Base-by-base conservation (phyloP, 1,140 invertebrate species). In the Babylonia areolata region DNA sequence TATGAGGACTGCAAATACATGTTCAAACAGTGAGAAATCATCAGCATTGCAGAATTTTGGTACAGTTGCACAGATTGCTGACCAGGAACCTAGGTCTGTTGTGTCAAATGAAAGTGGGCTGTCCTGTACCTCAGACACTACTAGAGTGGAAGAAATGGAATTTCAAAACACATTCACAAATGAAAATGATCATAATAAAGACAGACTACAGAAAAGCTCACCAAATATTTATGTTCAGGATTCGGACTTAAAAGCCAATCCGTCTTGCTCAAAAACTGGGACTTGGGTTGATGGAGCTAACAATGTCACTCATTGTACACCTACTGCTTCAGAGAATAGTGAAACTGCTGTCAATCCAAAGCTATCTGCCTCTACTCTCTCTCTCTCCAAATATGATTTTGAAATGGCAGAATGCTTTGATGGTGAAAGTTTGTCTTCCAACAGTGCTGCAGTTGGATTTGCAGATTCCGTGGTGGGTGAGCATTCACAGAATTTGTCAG, bases 321-420 rank as follows among this genome's bases (percentile, higher is more conserved):
- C 28, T 64, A 64, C 58, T 28, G 28, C 58, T 64, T 64, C 58
- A 28, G 5, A 33, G 3, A 75, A 35, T 37, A 42, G 6, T 20
- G 39, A 35, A 80, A 54, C 46, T 31, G 46, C 40, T n/a, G 17
- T 54, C 9, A 33, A 42, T 12, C 78, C 78, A 51, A 80, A 40
- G 33, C 46, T 80, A 39, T 80, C 78, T 33, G 42, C 9, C 3
- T 80, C 40, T 15, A 80, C 78, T 9, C 28, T 40, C 2, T 80
- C 78, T 80, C 46, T 80, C 2, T 80, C 42, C 46, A 80, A 80
- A n/a, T 42, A 80, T 28, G 78, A 80, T 23, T 80, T 80, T 54
- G 78, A 80, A 54, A 42, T 54, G 15, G 37, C n/a, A 54, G 40
- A 54, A 40, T 15, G 37, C 35, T 40, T 42, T 77, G 75, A 77